Percentiles rank a stretch among this genome's conserved stretches.
phyloP scores from a whole-genome alignment of 1,140 invertebrate species.

The Oscheius sp. region DNA sequence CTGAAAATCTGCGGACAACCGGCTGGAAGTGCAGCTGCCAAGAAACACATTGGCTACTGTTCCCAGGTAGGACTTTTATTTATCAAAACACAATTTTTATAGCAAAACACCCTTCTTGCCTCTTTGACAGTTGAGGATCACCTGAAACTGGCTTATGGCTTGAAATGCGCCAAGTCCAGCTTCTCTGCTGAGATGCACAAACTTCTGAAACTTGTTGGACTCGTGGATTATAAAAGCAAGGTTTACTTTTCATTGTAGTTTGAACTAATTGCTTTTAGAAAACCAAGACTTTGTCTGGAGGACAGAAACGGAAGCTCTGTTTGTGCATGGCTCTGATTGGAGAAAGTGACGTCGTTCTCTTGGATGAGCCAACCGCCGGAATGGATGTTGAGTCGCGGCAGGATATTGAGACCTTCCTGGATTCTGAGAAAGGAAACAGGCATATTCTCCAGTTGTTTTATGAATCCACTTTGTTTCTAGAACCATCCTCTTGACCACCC shows the following conservation, averaged over 20 bases:
- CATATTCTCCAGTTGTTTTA: too few relatives aligned
- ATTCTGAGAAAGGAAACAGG: conserved; percentile 41
- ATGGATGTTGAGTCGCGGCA: conserved; percentile 66
- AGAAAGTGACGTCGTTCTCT: conserved; percentile 69
- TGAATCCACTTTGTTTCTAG: too few relatives aligned
- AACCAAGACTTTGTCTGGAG: conserved; percentile 69
- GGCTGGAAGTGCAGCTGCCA: background rate
- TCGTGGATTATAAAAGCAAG: conserved; percentile 24
- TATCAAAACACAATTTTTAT: too few relatives aligned
- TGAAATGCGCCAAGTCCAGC: conserved; percentile 11
- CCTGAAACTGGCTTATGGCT: conserved; percentile 25
- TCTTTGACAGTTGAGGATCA: conserved; percentile 36
- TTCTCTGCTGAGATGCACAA: conserved; percentile 21
- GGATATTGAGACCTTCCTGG: conserved; percentile 63
- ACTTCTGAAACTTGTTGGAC: conserved; percentile 11
- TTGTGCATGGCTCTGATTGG: conserved; percentile 67
- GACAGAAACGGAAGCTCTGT: conserved; percentile 79
- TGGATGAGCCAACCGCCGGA: conserved; percentile 85
- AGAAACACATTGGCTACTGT: conserved; percentile 34
- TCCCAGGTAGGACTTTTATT: too few relatives aligned
- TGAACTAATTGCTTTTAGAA: conserved; percentile 6
- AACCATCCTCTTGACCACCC: conserved; percentile 89
- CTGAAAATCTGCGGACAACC: conserved; percentile 16
- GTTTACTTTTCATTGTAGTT: too few relatives aligned
- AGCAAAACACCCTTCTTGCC: conserved; percentile 34